phyloP scores from a whole-genome alignment of 1,140 invertebrate genomes.

The Anastrepha obliqua region DNA sequence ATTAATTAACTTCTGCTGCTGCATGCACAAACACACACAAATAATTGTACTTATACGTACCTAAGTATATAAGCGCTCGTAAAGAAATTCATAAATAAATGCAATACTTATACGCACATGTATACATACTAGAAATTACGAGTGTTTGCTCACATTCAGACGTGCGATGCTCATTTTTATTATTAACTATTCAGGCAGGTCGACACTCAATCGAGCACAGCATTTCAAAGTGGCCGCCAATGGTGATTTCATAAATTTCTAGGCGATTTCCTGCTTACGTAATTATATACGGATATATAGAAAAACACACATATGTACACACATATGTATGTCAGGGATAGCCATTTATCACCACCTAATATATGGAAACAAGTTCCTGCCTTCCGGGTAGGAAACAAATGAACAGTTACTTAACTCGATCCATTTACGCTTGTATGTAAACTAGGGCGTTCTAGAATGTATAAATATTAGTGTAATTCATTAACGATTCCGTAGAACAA shows the following conservation, averaged over 20 bases:
- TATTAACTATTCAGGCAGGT: slow-evolving; percentile 44
- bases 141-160: neutral
- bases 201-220: neutral
- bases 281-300: neutral
- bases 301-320: neutral
- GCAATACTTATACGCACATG: neutral
- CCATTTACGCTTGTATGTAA: no score
- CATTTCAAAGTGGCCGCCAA: slow-evolving; percentile 1
- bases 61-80: neutral
- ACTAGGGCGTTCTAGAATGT: no score
- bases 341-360: no score
- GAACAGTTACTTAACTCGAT: no score
- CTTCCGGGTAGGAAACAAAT: no score
- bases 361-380: no score
- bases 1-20: slow-evolving; percentile 49
- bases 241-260: slow-evolving; percentile 42
- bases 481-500: no score
- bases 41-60: neutral
- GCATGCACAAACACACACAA: neutral
- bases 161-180: slow-evolving; percentile 32
- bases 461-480: no score
- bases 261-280: neutral
- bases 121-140: neutral
- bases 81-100: slow-evolving; percentile 4
- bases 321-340: neutral